These are phyloP conservation scores for Halcyon badia DNA, from an alignment of 2,797 vertebrate species.

Conservation along the genomic window DNA sequence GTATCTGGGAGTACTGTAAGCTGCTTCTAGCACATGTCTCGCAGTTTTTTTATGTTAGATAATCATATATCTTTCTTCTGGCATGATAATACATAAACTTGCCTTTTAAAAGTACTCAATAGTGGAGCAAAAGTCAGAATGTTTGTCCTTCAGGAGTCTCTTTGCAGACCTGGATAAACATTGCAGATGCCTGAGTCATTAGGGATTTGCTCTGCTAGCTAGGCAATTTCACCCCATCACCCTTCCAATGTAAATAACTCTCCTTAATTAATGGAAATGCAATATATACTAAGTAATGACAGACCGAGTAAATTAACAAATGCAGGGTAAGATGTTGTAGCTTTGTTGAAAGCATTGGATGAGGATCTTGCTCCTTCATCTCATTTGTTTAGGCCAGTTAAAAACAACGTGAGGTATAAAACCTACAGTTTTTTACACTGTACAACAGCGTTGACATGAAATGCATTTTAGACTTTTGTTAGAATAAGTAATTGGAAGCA, in stretches of 20 bases:
- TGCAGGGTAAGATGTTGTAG: background rate
- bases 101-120: background rate
- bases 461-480: background rate
- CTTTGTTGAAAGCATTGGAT: background rate
- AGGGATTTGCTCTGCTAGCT: constrained; percentile 38
- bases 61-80: background rate
- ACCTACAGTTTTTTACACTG: background rate
- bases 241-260: constrained; percentile 33
- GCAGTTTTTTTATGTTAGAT: background rate
- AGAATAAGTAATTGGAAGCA: background rate
- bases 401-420: background rate
- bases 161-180: constrained; percentile 39
- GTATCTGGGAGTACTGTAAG: background rate
- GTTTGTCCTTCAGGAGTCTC: constrained; percentile 48
- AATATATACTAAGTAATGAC: constrained; percentile 28
- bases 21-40: background rate
- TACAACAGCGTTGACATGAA: background rate
- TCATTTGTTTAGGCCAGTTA: background rate
- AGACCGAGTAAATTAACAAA: constrained; percentile 50
- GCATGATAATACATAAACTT: background rate
- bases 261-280: constrained; percentile 59
- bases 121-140: background rate
- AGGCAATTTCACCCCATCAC: constrained; percentile 49
- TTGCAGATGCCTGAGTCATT: background rate
- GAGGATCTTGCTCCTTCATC: background rate